phyloP scores from a whole-genome alignment of 1,140 invertebrate genomes.

The Dufourea novaeangliae region DNA sequence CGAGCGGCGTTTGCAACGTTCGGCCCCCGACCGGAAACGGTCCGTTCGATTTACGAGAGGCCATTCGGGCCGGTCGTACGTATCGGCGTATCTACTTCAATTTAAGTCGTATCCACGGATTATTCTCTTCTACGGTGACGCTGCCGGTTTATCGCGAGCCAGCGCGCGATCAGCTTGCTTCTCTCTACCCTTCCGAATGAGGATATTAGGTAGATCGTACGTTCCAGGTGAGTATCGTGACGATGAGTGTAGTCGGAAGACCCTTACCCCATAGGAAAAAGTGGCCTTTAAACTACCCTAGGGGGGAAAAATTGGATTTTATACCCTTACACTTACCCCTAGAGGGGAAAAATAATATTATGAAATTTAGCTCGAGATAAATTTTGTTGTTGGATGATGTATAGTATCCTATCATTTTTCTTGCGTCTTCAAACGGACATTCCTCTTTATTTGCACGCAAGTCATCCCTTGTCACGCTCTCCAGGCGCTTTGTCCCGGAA shows the following conservation, averaged over 20 bases:
- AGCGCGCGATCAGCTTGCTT: conserved; percentile 12
- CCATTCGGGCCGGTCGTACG: conserved; percentile 18
- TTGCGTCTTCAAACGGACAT: conserved; percentile 15
- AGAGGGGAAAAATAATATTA: too few species aligned
- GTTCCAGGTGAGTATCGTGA: conserved; percentile 39
- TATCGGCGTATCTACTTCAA: conserved; percentile 34
- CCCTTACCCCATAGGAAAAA: background rate
- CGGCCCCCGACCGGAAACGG: conserved; percentile 41
- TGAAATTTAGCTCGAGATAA: too few species aligned
- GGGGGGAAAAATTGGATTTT: too few species aligned
- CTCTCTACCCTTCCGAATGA: too few species aligned
- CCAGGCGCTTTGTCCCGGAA: background rate
- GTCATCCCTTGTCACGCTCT: background rate
- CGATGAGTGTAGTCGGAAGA: background rate
- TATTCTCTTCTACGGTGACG: background rate
- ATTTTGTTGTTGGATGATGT: too few species aligned
- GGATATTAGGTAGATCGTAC: conserved; percentile 41
- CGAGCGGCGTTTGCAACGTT: conserved; percentile 14
- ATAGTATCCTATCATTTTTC: conserved; percentile 16
- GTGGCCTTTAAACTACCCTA: too few species aligned
- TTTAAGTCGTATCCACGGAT: conserved; percentile 42
- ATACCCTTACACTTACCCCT: too few species aligned
- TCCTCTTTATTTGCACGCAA: conserved; percentile 40
- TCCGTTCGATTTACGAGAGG: conserved; percentile 51
- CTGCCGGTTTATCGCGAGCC: conserved; percentile 25